These are phyloP conservation scores for Luperina testacea DNA, from an alignment of 2,888 invertebrate species.

Conservation along the genomic window DNA sequence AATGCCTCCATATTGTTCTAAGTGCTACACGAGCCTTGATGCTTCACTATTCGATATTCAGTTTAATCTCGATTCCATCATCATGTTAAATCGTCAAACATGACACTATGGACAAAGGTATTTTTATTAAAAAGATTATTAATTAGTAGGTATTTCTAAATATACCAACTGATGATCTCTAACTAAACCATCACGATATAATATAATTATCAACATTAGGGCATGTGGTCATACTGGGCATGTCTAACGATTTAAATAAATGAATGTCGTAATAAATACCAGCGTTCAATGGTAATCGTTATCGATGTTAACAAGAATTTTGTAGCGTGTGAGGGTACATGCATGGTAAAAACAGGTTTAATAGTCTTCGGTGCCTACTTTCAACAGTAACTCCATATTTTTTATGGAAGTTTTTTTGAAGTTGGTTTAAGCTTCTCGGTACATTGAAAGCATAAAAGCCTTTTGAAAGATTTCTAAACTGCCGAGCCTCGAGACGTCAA, in stretches of 20 bases:
- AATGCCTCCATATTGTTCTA: constrained; percentile 57
- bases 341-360: constrained; percentile 4
- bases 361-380: too few species aligned
- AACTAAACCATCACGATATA: not conserved
- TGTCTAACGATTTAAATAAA: constrained; percentile 26
- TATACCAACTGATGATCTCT: not conserved
- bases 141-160: not conserved
- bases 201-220: not conserved
- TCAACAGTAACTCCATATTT: not conserved
- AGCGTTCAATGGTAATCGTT: constrained; percentile 23
- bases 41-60: constrained; percentile 34
- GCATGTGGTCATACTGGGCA: not conserved
- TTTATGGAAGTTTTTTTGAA: not conserved
- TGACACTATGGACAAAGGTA: not conserved
- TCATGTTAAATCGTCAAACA: constrained; percentile 28
- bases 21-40: constrained; percentile 54
- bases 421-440: not conserved
- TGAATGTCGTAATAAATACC: constrained; percentile 22
- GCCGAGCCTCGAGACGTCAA: too few species aligned
- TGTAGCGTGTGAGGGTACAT: not conserved
- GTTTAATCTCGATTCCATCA: constrained; percentile 47
- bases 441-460: not conserved
- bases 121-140: not conserved
- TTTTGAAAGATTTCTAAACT: not conserved
- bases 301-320: constrained; percentile 2